Evolutionary conservation across 2,888 invertebrate species (phyloP), one percentile per base, ranked within the genome.

Genomic region (Heteromurus nitidus): DNA sequence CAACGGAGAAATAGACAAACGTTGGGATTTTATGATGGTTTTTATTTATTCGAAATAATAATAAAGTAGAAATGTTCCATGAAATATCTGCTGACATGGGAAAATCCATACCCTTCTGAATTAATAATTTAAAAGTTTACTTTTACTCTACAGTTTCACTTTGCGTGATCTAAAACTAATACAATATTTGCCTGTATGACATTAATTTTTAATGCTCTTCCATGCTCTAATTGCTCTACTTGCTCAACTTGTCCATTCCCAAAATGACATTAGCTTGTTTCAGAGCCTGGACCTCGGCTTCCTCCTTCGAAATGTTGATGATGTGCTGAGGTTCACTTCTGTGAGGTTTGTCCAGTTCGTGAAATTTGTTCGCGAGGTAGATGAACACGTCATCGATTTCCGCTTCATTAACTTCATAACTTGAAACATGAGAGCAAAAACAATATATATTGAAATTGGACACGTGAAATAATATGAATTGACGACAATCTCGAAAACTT

Each of bases 361-460:
- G 65, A 30, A 72, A 84, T 60, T 86, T 86, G 26, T 80, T 82
- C 1, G 84, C 77, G 9, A 86, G 55, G 50, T 81, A 72, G 50
- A 86, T 80, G 53, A 84, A 86, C 28, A 86, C 70, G 30, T 86
- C 86, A 9, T 86, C 86, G 2, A 86, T 55, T 31, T 79, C 68
- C n/a, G 82, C 75, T 50, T 86, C 84, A 1, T 77, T 69, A 0
- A 86, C 69, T 28, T 84, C 84, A 53, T 77, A 86, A 22, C 84
- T 85, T 22, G 20, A 62, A 67, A 30, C 72, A 42, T 60, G 28
- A 3, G 3, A 20, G 0, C 9, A 1, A 75, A 31, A 30, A 30
- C 58, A 20, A 42, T 20, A 2, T 26, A 20, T 1, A 28, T 30
- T 55, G 36, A 11, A 13, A 5, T 58, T 20, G 58, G 13, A 31